Evolutionary conservation across 35 echinoderm and acorn worm species (phyloP), one percentile per base, ranked within the genome.

Genomic region (Stichopus chloronotus): DNA sequence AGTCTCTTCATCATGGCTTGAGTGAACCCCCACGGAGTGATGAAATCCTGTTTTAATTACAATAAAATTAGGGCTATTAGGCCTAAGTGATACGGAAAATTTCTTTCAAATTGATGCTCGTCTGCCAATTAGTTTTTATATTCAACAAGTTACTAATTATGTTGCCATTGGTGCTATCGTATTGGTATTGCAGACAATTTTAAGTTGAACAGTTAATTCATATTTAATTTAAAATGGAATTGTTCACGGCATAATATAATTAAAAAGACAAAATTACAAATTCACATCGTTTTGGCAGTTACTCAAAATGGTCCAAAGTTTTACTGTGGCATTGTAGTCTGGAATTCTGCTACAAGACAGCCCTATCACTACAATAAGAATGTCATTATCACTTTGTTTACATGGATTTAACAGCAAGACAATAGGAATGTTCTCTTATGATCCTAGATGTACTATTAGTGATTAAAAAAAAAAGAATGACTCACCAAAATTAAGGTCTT

Each of bases 1-100:
- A 93, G 55, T 3, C 84, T 9, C 13, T 88, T 58, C 13, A 93
- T 4, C 92, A 93, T 93, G 4, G 83, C 72, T 21, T 93, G 92
- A 12, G 22, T 88, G 0, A 83, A 88, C 8, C 92, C 84, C 92
- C 92, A 93, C 22, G 84, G 55, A 12, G 92, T 93, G 63, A 72
- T 14, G 25, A 84, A 93, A 54, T 93, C 92, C 91, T 92, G 7
- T 25, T 20, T 76, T 76, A 76, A 71, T 43, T 43, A 3, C 30
- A 43, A 43, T 43, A 43, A 43, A 43, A 72, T 17, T 16, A n/a
- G 68, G 21, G 59, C 8, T 10, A 61, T 8, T 61, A 61, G 8
- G 14, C 68, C 14, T 61, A 61, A 61, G 14, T 61, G 8, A 61
- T 61, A n/a, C 8, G 8, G 4, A 61, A 14, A 61, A 61, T 10